Evolutionary conservation across 2,113 vertebrate species (phyloP), one percentile per base, ranked within the genome.

Genomic region (Alethe castanea): DNA sequence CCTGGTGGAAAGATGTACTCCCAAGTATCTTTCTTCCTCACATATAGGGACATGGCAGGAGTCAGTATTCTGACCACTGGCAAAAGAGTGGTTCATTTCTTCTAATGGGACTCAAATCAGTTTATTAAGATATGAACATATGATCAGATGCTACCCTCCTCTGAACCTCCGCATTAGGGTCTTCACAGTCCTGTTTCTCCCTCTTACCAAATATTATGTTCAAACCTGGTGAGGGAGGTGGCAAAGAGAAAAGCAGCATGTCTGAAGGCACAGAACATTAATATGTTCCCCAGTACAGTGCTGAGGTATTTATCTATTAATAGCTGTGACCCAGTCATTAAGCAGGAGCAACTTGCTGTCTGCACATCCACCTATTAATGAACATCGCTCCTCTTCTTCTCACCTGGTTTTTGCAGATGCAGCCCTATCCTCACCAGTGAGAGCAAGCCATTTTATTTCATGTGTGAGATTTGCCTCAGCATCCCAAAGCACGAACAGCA

Each of bases 121-220:
- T 45, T 67, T 57, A 12, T 53, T 78, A 48, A 81, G 65, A 40
- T n/a, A 84, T 2, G 5, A 48, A 57, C 17, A 48, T 5, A 26
- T 0, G 0, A 26, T 12, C 47, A 53, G 69, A 85, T 3, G 3
- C n/a, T 31, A 7, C 14, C 12, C 6, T 22, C 11, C 54, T 74
- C 22, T 9, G 5, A 50, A 73, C 8, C 11, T 70, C 8, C 1
- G 13, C 36, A 19, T 73, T 65, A 53, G 26, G 7, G 14, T 38
- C 8, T 61, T 11, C 42, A 28, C 1, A 62, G 52, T 48, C 6
- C 11, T 33, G 3, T 29, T 66, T 29, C n/a, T 48, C 19, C 8
- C 11, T 57, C 45, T 31, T 44, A 60, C 48, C 12, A 81, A 56
- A 52, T 33, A 40, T 6, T 31, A 24, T 1, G 2, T 48, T 56